Base-by-base conservation (phyloP, 2,113 vertebrate genomes). In the Cervus canadensis region DNA sequence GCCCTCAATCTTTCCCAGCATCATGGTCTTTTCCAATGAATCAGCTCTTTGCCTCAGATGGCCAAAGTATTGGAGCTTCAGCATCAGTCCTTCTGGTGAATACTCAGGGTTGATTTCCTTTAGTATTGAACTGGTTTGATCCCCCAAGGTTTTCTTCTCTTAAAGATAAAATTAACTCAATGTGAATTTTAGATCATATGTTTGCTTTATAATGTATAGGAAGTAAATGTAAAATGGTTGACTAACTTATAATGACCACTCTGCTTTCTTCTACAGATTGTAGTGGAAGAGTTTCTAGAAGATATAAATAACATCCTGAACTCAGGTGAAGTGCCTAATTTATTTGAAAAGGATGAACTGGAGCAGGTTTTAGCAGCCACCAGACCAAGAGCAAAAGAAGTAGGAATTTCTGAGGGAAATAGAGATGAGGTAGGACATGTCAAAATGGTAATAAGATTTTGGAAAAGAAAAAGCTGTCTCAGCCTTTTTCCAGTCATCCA, bases 271-370 rank as follows among this genome's bases (percentile, higher is more conserved):
- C 89, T 52, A 25, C 93, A 99, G 99, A 99, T 99, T 95, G 99
- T 99, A 59, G 99, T 98, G 43, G 99, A 99, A 76, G 99, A 99
- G 76, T 99, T 99, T 89, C 98, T 99, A 64, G 99, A 99, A 98
- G 99, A 99, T 48, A 98, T 99, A 71, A 99, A 99, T 98, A 99
- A 99, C 96, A 99, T 99, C 98, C 98, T 99, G 91, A 99, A 99
- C 98, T 99, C 99, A 7, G 99, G 99, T 1, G 99, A 99, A 96
- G 99, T 99, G 26, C 99, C 99, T 64, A 99, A 99, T 97, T 98
- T 99, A 30, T 99, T 99, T 98, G 99, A 99, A 98, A 99, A 99
- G 87, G 99, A 99, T 92, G 99, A 99, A 67, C 98, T 99, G 97
- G 99, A 99, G 78, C 98, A 99, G 40, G 99, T 99, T 40, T 98